phyloP scores from a whole-genome alignment of 2,797 vertebrate genomes.

The Leptodactylus fallax region DNA sequence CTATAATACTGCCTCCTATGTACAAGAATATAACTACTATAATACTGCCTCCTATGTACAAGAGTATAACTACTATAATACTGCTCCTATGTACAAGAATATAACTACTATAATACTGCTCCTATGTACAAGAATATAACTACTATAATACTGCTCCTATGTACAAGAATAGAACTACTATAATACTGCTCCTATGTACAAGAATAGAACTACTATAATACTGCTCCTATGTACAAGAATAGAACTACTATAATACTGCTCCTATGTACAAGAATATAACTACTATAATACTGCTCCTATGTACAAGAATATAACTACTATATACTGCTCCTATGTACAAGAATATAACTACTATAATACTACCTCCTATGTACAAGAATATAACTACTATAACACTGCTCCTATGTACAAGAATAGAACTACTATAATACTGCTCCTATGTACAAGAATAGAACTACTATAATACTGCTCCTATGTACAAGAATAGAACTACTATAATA shows the following conservation, averaged over 20 bases:
- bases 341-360: conserved; percentile 18
- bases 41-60: neutral
- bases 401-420: neutral
- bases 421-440: conserved; percentile 8
- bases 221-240: no score
- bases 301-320: conserved; percentile 4
- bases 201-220: no score
- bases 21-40: conserved; percentile 1
- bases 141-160: no score
- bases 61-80: no score
- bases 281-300: neutral
- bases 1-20: neutral
- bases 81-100: no score
- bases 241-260: no score
- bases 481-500: conserved; percentile 9
- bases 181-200: no score
- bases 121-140: no score
- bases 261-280: no score
- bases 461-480: conserved; percentile 9
- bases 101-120: no score
- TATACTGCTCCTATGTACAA: conserved; percentile 8
- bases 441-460: neutral
- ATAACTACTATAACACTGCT: neutral
- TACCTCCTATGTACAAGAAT: neutral
- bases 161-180: no score